Conservation (phyloP, 2,888 invertebrate genomes). For the Osmoderma eremita region DNA sequence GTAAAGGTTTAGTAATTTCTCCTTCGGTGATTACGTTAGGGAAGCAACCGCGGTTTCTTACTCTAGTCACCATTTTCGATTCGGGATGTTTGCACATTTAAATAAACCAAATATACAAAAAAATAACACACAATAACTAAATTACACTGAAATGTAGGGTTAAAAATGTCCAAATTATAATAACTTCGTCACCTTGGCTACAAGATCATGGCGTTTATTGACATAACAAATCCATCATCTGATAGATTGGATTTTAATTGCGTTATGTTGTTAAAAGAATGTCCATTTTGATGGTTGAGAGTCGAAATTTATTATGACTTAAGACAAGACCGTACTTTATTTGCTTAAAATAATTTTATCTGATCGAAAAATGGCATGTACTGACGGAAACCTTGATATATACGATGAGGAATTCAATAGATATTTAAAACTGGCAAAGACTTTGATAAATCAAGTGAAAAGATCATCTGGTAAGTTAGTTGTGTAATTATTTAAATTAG, state of each 20-base stretch:
- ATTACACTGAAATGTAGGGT: constrained; percentile 29
- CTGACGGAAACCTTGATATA: constrained; percentile 52
- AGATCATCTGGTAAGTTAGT: constrained; percentile 55
- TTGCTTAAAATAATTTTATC: neutral
- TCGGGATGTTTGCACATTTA: neutral
- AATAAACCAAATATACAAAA: constrained; percentile 14
- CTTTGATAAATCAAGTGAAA: constrained; percentile 62
- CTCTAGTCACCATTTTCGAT: constrained; percentile 42
- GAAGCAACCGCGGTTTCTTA: constrained; percentile 58
- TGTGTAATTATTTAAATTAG: neutral
- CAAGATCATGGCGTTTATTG: constrained; percentile 1
- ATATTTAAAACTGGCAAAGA: constrained; percentile 64
- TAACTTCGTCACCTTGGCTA: constrained; percentile 10
- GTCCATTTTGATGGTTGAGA: constrained; percentile 33
- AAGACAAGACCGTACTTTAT: constrained; percentile 8
- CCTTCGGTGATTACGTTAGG: constrained; percentile 66
- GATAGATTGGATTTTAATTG: neutral
- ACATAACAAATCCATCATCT: constrained; percentile 31
- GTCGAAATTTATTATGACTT: constrained; percentile 43
- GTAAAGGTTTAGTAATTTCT: constrained; percentile 59
- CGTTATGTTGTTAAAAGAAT: no score
- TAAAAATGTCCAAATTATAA: constrained; percentile 29
- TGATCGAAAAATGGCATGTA: constrained; percentile 32
- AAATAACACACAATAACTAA: constrained; percentile 27
- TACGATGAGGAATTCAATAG: constrained; percentile 67